Evolutionary conservation across 92 coral and sea anemone genomes (phyloP), one percentile per base, ranked within the genome.

Genomic region (Umimayanthus chanpuru): DNA sequence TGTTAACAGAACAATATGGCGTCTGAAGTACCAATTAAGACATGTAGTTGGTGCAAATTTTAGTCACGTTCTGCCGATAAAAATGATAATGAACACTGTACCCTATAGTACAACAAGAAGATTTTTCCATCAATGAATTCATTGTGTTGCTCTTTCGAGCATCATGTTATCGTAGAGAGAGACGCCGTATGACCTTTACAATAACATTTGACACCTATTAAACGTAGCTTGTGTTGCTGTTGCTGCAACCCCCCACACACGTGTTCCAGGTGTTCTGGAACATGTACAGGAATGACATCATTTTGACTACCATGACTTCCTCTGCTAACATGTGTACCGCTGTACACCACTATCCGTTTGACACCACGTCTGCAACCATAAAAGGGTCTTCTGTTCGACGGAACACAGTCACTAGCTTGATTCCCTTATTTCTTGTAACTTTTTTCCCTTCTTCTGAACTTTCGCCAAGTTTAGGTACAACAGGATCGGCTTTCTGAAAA

Each of bases 361-460:
- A 40, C 18, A n/a, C 11, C 21, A 44, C 28, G 40, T 44, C 66
- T 74, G 68, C 50, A 64, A 36, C 49, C 40, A 4, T 4, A 14
- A 79, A 50, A 21, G 92, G 92, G 90, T 96, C 96, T 61, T 88
- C 94, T 66, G 89, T 90, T 81, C 99, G 92, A 30, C 97, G 96
- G 81, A 92, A 97, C 23, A 97, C 96, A 29, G 97, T 94, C 75
- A 94, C 92, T 75, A 97, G 90, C 85, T 97, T 97, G 28, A 92
- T 81, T 21, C 99, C 99, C 53, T 90, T 92, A 85, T 97, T 97
- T 85, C 99, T 86, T 4, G 99, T 97, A 15, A 97, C 99, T 76
- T 97, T 97, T 47, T 97, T 93, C 43, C 98, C 99, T 81, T 97
- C 99, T 74, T 97, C 99, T 20, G 98, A 89, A 85, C 98, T 94